Percentiles rank a stretch among this genome's conserved stretches.
Evolutionary conservation across 2,888 invertebrate genomes (phyloP).

Genomic region (Abscondita cerata): DNA sequence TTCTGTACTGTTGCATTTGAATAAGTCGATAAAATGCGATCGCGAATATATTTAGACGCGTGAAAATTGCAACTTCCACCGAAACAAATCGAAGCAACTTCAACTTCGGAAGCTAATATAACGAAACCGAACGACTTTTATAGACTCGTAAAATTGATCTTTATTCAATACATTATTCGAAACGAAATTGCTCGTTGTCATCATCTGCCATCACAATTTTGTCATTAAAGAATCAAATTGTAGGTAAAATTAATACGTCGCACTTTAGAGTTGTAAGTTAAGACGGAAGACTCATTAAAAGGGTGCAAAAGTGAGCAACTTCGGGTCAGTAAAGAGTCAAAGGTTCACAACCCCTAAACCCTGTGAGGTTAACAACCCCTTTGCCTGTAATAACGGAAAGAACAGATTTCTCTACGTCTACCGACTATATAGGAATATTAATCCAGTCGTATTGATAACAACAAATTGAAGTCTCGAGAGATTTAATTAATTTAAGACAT

Average conservation of each 20-base stretch:
- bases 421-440: too few species aligned
- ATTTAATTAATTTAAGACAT: constrained; percentile 37
- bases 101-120: not conserved
- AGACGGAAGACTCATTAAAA: constrained; percentile 17
- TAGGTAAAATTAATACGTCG: too few species aligned
- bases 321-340: constrained; percentile 21
- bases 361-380: constrained; percentile 12
- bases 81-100: constrained; percentile 2
- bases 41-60: constrained; percentile 7
- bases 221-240: not conserved
- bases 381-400: constrained; percentile 14
- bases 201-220: not conserved
- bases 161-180: constrained; percentile 18
- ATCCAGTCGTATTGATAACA: too few species aligned
- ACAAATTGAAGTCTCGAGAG: constrained; percentile 25
- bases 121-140: constrained; percentile 12
- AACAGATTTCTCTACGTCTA: constrained; percentile 4
- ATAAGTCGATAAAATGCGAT: constrained; percentile 2
- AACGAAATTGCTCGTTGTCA: not conserved
- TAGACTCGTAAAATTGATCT: constrained; percentile 19
- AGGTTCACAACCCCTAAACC: constrained; percentile 21
- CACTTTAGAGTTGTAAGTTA: constrained; percentile 11
- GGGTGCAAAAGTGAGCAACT: constrained; percentile 15
- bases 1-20: not conserved
- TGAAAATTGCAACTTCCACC: constrained; percentile 4